Evolutionary conservation across 2,113 vertebrate genomes (phyloP).

Genomic region (Mohoua ochrocephala): DNA sequence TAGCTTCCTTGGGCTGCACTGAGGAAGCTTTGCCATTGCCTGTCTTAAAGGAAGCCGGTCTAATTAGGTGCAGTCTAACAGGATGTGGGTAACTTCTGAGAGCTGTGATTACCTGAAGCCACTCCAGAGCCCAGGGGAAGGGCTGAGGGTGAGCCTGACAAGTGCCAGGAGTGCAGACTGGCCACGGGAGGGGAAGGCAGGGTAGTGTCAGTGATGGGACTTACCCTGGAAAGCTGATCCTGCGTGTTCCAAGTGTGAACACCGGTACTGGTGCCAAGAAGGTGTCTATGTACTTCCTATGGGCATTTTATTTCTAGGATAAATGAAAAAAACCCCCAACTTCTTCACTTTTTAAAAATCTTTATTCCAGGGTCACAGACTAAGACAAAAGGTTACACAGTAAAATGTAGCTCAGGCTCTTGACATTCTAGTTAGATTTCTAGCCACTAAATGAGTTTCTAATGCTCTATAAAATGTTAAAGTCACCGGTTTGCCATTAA

Average conservation of each 20-base stretch:
- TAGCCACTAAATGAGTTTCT: not conserved
- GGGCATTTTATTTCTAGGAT: not conserved
- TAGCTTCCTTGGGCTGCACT: not conserved
- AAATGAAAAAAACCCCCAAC: not conserved
- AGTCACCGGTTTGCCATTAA: not conserved
- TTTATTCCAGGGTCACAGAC: constrained; percentile 27
- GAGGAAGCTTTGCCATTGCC: not conserved
- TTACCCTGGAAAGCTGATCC: not conserved
- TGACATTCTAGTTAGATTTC: not conserved
- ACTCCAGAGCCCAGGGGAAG: not conserved
- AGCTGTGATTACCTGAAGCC: not conserved
- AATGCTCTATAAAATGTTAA: not conserved
- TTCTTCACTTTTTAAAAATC: not conserved
- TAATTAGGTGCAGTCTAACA: not conserved
- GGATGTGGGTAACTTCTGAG: not conserved
- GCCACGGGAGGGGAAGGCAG: rapidly evolving
- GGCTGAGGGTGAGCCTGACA: not conserved
- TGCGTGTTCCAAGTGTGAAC: not conserved
- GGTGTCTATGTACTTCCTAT: not conserved
- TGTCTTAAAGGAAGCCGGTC: not conserved
- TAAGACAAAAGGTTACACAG: not conserved
- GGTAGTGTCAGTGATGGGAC: rapidly evolving
- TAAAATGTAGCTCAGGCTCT: not conserved
- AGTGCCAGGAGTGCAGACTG: not conserved
- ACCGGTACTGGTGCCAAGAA: rapidly evolving